These are phyloP conservation scores for Pammene aurita DNA, from an alignment of 2,888 invertebrate species.

Conservation along the genomic window DNA sequence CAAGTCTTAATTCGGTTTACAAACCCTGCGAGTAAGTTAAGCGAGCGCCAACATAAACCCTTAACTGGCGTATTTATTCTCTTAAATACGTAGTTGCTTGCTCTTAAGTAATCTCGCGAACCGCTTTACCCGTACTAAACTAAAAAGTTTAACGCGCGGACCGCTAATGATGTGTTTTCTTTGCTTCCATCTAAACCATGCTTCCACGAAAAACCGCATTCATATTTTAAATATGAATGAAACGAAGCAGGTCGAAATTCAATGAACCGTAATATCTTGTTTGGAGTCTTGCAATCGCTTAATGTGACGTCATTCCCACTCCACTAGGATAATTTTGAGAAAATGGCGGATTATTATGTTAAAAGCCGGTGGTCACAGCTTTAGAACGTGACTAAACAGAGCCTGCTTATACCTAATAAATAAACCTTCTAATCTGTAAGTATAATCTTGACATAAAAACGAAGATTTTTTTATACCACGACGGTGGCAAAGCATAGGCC, in stretches of 20 bases:
- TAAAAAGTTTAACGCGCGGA: slow-evolving; percentile 26
- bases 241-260: slow-evolving; percentile 7
- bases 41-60: neutral
- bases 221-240: slow-evolving; percentile 14
- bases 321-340: neutral
- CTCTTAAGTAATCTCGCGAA: slow-evolving; percentile 22
- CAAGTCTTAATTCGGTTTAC: too few species aligned
- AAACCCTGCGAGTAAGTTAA: too few species aligned
- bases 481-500: too few species aligned
- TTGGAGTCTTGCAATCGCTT: slow-evolving; percentile 10
- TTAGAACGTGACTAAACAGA: neutral
- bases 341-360: neutral
- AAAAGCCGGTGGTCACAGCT: neutral
- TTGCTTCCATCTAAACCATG: slow-evolving; percentile 14
- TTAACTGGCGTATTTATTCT: slow-evolving; percentile 19
- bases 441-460: too few species aligned
- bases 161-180: slow-evolving; percentile 36
- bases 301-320: slow-evolving; percentile 5
- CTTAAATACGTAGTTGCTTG: slow-evolving; percentile 23
- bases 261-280: slow-evolving; percentile 14
- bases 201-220: slow-evolving; percentile 18
- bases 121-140: slow-evolving; percentile 19
- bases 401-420: neutral
- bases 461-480: too few species aligned
- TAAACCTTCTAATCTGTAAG: too few species aligned